phyloP scores from a whole-genome alignment of 2,888 invertebrate genomes.

The Apamea monoglypha region DNA sequence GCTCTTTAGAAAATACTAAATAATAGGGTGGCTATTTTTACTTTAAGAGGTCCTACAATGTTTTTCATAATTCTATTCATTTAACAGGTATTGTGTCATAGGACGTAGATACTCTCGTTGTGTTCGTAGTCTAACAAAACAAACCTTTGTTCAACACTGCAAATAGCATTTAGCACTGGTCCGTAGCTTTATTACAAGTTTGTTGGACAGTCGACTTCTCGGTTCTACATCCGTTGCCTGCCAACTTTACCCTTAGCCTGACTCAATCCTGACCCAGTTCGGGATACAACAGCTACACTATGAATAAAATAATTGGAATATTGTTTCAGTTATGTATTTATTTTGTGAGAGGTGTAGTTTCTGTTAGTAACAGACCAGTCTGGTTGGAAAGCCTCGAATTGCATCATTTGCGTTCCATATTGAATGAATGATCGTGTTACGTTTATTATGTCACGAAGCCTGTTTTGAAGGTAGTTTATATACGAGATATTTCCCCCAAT shows the following conservation, averaged over 20 bases:
- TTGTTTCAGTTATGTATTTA: conserved; percentile 49
- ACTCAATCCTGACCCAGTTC: conserved; percentile 71
- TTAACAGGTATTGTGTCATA: conserved; percentile 39
- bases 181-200: conserved; percentile 70
- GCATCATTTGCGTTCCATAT: conserved; percentile 36
- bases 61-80: conserved; percentile 16
- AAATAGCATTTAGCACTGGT: conserved; percentile 67
- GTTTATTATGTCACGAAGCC: conserved; percentile 21
- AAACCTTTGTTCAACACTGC: conserved; percentile 63
- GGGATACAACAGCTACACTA: conserved; percentile 31
- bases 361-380: conserved; percentile 14
- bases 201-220: conserved; percentile 69
- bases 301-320: conserved; percentile 62
- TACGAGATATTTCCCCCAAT: conserved; percentile 39
- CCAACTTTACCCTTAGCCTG: conserved; percentile 69
- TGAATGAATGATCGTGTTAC: conserved; percentile 26
- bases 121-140: conserved; percentile 49
- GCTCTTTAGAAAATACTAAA: conserved; percentile 26
- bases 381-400: conserved; percentile 18
- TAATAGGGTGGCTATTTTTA: conserved; percentile 11
- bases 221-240: conserved; percentile 69
- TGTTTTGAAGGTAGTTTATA: conserved; percentile 24
- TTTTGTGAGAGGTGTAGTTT: conserved; percentile 1
- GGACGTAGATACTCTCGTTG: conserved; percentile 19
- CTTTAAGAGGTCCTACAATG: background rate